Conservation (phyloP, 2,797 vertebrate genomes). For the Poeciliopsis gracilis region DNA sequence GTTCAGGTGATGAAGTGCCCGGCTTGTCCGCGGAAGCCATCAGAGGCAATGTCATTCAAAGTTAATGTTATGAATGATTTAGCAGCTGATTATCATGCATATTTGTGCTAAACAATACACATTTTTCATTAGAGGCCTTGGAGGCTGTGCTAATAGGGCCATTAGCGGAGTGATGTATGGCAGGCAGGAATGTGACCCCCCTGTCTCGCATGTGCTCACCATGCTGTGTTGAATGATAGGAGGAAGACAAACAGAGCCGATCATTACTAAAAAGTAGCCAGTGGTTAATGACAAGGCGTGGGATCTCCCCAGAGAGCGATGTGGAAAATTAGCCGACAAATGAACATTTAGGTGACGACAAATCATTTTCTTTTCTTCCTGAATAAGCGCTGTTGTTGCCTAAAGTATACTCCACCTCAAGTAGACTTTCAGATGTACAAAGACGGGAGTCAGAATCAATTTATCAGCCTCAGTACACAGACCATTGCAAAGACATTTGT, state of each 20-base stretch:
- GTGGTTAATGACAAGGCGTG: slow-evolving; percentile 44
- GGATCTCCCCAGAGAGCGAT: slow-evolving; percentile 33
- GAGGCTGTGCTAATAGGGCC: slow-evolving; percentile 80
- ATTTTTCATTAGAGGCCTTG: slow-evolving; percentile 79
- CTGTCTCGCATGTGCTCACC: slow-evolving; percentile 41
- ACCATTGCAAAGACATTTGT: slow-evolving; percentile 2
- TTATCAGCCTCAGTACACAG: slow-evolving; percentile 39
- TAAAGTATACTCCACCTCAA: slow-evolving; percentile 35
- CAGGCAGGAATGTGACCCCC: slow-evolving; percentile 77
- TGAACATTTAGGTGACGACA: slow-evolving; percentile 29
- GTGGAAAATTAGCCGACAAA: slow-evolving; percentile 33
- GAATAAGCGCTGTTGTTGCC: slow-evolving; percentile 43
- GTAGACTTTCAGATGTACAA: slow-evolving; percentile 38
- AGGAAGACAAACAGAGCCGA: slow-evolving; percentile 50
- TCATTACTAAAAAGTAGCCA: slow-evolving; percentile 38
- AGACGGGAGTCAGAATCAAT: slow-evolving; percentile 35
- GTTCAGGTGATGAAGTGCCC: slow-evolving; percentile 70
- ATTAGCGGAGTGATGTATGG: slow-evolving; percentile 81
- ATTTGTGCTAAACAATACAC: slow-evolving; percentile 83
- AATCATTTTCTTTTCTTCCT: slow-evolving; percentile 15
- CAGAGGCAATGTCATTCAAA: slow-evolving; percentile 84
- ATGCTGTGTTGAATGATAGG: slow-evolving; percentile 50
- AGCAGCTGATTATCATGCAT: slow-evolving; percentile 81
- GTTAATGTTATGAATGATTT: slow-evolving; percentile 85
- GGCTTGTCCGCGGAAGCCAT: slow-evolving; percentile 56